Evolutionary conservation across 2,888 invertebrate genomes (phyloP), one percentile per base, ranked within the genome.

Genomic region (Perizoma affinitatum): DNA sequence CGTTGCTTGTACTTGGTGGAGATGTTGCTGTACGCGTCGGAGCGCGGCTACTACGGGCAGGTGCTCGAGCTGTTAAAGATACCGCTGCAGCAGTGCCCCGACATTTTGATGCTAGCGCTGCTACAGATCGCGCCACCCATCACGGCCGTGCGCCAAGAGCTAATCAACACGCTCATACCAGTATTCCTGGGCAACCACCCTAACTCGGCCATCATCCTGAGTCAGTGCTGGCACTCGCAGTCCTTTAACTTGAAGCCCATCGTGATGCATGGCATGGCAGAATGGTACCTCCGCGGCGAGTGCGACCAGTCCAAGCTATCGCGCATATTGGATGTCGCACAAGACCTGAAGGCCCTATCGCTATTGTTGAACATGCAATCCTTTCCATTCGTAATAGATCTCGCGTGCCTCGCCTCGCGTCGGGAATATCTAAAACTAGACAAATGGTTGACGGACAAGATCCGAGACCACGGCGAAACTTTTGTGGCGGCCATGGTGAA

Each of bases 401-500:
- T 99, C 74, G 99, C 99, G 0, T 99, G 99, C 83, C 90, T 99
- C 65, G 99, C 99, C 0, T 99, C 99, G 0, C 93, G 99, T 54
- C 94, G 99, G 59, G 99, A 99, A 84, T 99, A 99, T 84, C 93
- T 99, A 8, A 99, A 99, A 82, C 90, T 99, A 22, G 99, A 99
- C 84, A 99, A 99, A 84, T 99, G 99, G 99, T 91, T 99, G 8
- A 96, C 97, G 0, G 99, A 99, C 82, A 99, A 99, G 90, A 97
- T 99, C 64, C 93, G 97, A 66, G 99, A 99, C 76, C 98, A 99
- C 84, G 98, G 98, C 11, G 99, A 97, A 83, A 93, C 94, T n/a
- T 98, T 98, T 79, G 95, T 97, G 5, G 94, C 95, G 2, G 96
- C 97, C 0, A 96, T 97, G 87, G 95, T 98, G 4, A 97, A 97